Evolutionary conservation across 2,113 vertebrate genomes (phyloP), one percentile per base, ranked within the genome.

Genomic region (Plectropomus leopardus): DNA sequence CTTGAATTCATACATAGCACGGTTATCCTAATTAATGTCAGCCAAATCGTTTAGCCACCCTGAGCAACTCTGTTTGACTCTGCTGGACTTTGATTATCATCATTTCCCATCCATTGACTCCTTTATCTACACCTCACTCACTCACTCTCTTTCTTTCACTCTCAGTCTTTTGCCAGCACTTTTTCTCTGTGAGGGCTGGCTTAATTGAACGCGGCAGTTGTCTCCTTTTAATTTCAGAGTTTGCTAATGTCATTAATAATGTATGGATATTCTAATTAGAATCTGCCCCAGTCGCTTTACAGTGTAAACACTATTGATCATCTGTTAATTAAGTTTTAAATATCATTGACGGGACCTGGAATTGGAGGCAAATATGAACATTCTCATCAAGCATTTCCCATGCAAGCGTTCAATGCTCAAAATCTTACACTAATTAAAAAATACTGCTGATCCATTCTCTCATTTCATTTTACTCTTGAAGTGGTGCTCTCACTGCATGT

Each of bases 221-320:
- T 94, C 91, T 92, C 86, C 93, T 92, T 95, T 94, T 89, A 92
- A 94, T 95, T 95, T 93, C 88, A 79, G 85, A 89, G 85, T 86
- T 83, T 76, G 89, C 91, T 91, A 90, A 92, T 87, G 86, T 89
- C 94, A 93, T 95, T 95, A 95, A 95, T 95, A 95, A 95, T 95
- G 90, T 91, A 95, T 93, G 89, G 90, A 89, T 95, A 93, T 94
- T 95, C 93, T 94, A 94, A 95, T 95, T 95, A 95, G 92, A 94
- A 92, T 90, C 91, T 91, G 92, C 82, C 87, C 86, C 87, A 72
- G 89, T 91, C 91, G 80, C 92, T 92, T 91, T 91, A 80, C 90
- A 90, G 83, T 91, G 94, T 94, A 94, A 95, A 95, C 93, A 95
- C 92, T 94, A 95, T 94, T 94, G 94, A 96, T 95, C 93, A 94